Conservation (phyloP, 2,797 vertebrate genomes). For the Sparidentex hasta region DNA sequence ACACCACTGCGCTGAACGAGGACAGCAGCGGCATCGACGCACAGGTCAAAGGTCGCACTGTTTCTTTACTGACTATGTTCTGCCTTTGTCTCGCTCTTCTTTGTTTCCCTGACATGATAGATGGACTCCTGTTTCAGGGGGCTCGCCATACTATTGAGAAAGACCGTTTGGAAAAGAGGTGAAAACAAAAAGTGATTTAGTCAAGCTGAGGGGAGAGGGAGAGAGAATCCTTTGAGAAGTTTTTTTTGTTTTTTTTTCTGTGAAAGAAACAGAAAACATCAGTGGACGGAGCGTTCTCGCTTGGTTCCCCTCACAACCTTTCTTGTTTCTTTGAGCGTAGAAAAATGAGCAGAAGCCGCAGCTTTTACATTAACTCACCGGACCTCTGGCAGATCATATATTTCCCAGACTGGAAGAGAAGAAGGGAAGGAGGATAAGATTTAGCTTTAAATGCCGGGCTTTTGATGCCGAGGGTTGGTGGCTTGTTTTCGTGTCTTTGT, state of each 20-base stretch:
- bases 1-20: neutral
- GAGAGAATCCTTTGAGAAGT: constrained; percentile 12
- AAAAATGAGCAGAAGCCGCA: neutral
- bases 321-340: neutral
- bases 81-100: constrained; percentile 42
- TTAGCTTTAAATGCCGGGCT: constrained; percentile 7
- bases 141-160: constrained; percentile 14
- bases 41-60: constrained; percentile 32
- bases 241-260: too few relatives aligned
- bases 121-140: constrained; percentile 43
- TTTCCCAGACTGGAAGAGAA: neutral
- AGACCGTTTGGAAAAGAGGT: constrained; percentile 1
- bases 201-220: neutral
- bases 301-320: neutral
- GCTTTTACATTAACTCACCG: constrained; percentile 2
- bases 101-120: constrained; percentile 46
- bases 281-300: neutral
- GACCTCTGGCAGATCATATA: constrained; percentile 12
- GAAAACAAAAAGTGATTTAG: constrained; percentile 44
- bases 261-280: constrained; percentile 14
- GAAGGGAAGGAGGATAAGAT: neutral
- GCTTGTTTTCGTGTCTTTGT: constrained; percentile 2
- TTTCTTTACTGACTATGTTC: constrained; percentile 34
- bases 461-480: neutral
- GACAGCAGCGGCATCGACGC: constrained; percentile 12